Percentiles rank a stretch among this genome's conserved stretches.
These are phyloP conservation scores for Neofelis nebulosa DNA, from an alignment of 2,113 vertebrate species.

Conservation along the genomic window DNA sequence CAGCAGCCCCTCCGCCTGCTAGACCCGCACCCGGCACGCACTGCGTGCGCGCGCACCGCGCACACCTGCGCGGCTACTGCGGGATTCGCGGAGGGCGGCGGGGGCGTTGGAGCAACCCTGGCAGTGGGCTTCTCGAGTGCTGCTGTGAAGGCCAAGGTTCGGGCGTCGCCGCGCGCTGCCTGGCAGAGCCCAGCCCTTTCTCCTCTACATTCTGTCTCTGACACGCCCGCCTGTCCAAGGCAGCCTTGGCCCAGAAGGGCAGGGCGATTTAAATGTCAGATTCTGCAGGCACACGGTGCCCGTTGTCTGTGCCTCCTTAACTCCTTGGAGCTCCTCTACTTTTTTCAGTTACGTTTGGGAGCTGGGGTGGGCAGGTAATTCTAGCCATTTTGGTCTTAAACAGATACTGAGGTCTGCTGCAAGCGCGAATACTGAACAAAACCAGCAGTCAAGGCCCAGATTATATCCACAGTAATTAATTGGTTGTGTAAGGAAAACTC, in stretches of 20 bases:
- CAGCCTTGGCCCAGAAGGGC: not conserved
- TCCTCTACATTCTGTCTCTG: not conserved
- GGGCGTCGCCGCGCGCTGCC: not conserved
- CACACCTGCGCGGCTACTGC: constrained; percentile 53
- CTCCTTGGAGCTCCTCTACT: not conserved
- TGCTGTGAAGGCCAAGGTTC: not conserved
- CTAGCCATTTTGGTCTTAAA: not conserved
- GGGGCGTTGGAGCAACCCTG: not conserved
- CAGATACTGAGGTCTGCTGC: not conserved
- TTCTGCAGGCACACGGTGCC: not conserved
- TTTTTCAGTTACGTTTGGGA: not conserved
- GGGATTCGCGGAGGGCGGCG: not conserved
- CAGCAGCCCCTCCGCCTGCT: not conserved
- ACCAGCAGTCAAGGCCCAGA: not conserved
- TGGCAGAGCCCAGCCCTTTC: not conserved
- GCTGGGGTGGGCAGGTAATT: not conserved
- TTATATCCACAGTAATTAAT: not conserved
- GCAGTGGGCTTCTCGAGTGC: not conserved
- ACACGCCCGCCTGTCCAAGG: not conserved
- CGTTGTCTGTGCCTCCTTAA: not conserved
- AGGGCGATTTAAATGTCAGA: not conserved
- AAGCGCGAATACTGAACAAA: constrained; percentile 2
- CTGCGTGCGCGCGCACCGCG: not conserved
- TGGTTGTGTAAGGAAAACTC: not conserved
- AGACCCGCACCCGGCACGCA: not conserved